phyloP scores from a whole-genome alignment of 2,113 vertebrate genomes.

The Melanerpes aurifrons region DNA sequence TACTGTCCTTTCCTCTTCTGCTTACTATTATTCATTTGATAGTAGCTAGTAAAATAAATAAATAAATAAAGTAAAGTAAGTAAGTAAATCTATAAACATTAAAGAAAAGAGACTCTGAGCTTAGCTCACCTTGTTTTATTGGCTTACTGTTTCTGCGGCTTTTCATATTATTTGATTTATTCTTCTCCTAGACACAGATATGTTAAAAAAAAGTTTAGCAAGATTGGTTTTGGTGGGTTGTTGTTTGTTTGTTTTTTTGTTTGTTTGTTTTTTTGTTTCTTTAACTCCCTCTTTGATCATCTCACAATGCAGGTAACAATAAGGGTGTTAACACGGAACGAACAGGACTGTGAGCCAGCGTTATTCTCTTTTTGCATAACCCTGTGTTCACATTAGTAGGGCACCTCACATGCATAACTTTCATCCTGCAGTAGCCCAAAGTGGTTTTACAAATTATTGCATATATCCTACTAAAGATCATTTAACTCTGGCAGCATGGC shows the following conservation, averaged over 20 bases:
- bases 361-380: background rate
- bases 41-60: conserved; percentile 16
- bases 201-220: conserved; percentile 64
- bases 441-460: background rate
- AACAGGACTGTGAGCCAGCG: conserved; percentile 18
- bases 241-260: too few species aligned
- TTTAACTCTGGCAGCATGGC: background rate
- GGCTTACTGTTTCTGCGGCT: conserved; percentile 86
- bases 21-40: conserved; percentile 48
- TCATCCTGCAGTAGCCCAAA: conserved; percentile 5
- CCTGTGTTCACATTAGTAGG: background rate
- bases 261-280: background rate
- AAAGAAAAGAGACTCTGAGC: conserved; percentile 55
- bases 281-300: conserved; percentile 51
- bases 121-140: conserved; percentile 83
- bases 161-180: conserved; percentile 85
- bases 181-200: conserved; percentile 81
- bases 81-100: conserved; percentile 45
- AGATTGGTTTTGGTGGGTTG: background rate
- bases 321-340: conserved; percentile 23
- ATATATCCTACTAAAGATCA: background rate
- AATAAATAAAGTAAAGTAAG: background rate
- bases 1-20: conserved; percentile 9
- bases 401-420: background rate
- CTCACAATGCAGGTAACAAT: conserved; percentile 50